Conservation (phyloP, 1,140 invertebrate species). For the Neodiprion lecontei region DNA sequence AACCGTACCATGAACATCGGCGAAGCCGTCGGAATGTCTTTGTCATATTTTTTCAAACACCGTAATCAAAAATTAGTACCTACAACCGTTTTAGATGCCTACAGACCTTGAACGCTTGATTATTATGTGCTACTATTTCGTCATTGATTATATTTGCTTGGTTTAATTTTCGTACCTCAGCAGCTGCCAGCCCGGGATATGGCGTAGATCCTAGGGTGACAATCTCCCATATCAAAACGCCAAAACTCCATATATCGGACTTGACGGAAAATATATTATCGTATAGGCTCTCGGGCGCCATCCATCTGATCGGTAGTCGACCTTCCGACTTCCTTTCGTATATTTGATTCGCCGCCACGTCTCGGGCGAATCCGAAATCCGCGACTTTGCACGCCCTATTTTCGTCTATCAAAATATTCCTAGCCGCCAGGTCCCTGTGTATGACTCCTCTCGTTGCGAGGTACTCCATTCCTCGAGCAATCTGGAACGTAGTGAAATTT, state of each 20-base stretch:
- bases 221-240: slow-evolving; percentile 93
- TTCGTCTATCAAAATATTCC: slow-evolving; percentile 88
- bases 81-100: no score
- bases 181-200: slow-evolving; percentile 85
- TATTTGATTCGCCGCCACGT: slow-evolving; percentile 80
- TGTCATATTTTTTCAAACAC: no score
- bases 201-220: slow-evolving; percentile 89
- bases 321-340: slow-evolving; percentile 93
- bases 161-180: slow-evolving; percentile 68
- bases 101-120: no score
- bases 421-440: slow-evolving; percentile 88
- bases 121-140: no score
- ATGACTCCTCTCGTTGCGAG: slow-evolving; percentile 89
- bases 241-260: slow-evolving; percentile 94
- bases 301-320: slow-evolving; percentile 79
- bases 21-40: no score
- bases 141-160: no score
- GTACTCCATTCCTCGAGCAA: slow-evolving; percentile 93
- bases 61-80: no score
- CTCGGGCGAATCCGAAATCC: slow-evolving; percentile 92
- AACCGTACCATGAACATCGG: no score
- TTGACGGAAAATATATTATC: slow-evolving; percentile 91
- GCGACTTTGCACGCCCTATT: slow-evolving; percentile 91
- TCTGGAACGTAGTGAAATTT: slow-evolving; percentile 41
- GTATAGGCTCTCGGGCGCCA: slow-evolving; percentile 92